These are phyloP conservation scores for Chrysemys picta DNA, from an alignment of 2,113 vertebrate species.

Conservation along the genomic window DNA sequence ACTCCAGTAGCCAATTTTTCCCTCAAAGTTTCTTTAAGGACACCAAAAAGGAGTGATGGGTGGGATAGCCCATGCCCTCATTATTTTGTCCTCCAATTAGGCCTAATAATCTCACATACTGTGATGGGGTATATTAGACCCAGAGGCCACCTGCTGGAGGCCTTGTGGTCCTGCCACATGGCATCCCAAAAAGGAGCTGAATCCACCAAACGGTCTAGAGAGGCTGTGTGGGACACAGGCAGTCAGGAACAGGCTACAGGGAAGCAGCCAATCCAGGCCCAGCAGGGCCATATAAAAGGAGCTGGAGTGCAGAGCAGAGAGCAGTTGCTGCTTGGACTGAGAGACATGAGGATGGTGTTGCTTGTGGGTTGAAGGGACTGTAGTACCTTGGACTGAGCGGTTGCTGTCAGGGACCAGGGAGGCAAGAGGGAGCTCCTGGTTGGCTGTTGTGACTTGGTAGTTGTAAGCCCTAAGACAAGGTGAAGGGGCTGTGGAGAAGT, in stretches of 20 bases:
- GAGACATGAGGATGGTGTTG: neutral
- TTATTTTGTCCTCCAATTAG: neutral
- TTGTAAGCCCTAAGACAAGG: neutral
- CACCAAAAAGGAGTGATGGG: neutral
- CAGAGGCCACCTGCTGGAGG: neutral
- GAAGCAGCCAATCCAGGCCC: neutral
- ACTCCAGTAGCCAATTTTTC: neutral
- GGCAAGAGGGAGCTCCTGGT: neutral
- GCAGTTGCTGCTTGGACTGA: neutral
- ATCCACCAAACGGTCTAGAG: neutral
- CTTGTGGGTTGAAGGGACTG: neutral
- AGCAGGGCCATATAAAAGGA: neutral
- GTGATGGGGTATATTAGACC: neutral
- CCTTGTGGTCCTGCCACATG: neutral
- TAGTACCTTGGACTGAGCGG: neutral
- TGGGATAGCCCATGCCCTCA: neutral
- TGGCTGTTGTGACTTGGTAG: neutral
- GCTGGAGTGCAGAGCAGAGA: neutral
- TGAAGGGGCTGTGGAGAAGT: neutral
- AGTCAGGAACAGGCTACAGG: neutral
- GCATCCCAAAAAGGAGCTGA: neutral
- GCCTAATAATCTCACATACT: neutral
- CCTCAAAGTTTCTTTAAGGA: neutral
- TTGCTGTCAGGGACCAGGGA: neutral
- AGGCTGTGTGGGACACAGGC: neutral